Evolutionary conservation across 2,888 invertebrate species (phyloP), one percentile per base, ranked within the genome.

Genomic region (Ophraella communa): DNA sequence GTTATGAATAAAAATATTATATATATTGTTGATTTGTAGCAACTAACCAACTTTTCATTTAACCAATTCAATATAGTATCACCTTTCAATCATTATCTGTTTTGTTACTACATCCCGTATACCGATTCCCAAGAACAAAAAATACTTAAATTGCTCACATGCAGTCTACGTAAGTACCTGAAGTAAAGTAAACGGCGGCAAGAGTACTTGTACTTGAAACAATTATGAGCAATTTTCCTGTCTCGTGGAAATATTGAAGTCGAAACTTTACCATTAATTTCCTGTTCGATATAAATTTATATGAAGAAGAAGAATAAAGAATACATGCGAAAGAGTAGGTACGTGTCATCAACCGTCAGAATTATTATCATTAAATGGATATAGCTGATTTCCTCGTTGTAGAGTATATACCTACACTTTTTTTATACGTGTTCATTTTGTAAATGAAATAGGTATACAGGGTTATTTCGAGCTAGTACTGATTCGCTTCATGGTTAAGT

Each of bases 171-270:
- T 14, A 39, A 14, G 39, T 39, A 39, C 17, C 17, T 39, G 7
- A 17, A 4, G 39, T 39, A 39, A 39, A 39, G 30, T 30, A 30
- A 30, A 30, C 30, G 7, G 30, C 39, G 39, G 39, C 14, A 17
- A 11, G 30, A 30, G 30, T 7, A 30, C 30, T 10, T 30, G 39
- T 39, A 39, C 39, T 1, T 39, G 4, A 11, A n/a, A 23, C 49
- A 27, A 51, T 51, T 27, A 27, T 51, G 27, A 24, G 27, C 20
- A 51, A 51, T 51, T 51, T 51, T 51, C 49, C 27, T 17, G 27
- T 27, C 24, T 24, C 21, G 24, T 49, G 24, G 49, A 49, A 49
- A 49, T 24, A 49, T 24, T 21, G 20, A 21, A 45, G n/a, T 35
- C 5, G 2, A 39, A 39, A 39, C n/a, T 14, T 14, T 1, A 5